Percentiles rank a stretch among this genome's conserved stretches.
Conservation (phyloP, 1,140 invertebrate species). For the Drosophila pectinifera region DNA sequence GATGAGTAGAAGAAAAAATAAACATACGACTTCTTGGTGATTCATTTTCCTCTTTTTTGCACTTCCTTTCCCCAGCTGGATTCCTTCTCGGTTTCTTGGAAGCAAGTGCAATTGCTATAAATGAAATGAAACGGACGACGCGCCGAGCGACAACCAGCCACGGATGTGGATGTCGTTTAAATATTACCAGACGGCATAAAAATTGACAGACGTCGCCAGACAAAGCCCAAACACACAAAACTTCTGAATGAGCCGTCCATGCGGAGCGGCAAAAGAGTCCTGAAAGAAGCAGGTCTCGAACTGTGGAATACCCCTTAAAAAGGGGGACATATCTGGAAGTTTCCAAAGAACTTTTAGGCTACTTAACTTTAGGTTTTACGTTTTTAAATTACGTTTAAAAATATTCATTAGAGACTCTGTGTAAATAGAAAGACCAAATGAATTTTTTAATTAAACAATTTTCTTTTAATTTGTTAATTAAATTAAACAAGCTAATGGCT, state of each 20-base stretch:
- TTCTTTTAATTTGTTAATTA: no score
- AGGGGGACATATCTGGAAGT: no score
- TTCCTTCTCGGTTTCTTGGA: slow-evolving; percentile 60
- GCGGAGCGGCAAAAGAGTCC: slow-evolving; percentile 18
- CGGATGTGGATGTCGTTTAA: slow-evolving; percentile 81
- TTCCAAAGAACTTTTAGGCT: no score
- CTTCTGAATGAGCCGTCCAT: slow-evolving; percentile 55
- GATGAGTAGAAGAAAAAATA: slow-evolving; percentile 25
- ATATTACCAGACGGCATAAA: slow-evolving; percentile 79
- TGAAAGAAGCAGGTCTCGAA: background rate
- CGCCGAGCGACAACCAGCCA: slow-evolving; percentile 43
- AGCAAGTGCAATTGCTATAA: slow-evolving; percentile 75
- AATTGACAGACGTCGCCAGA: slow-evolving; percentile 77
- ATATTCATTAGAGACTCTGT: no score
- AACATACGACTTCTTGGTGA: slow-evolving; percentile 44
- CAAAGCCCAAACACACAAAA: slow-evolving; percentile 59
- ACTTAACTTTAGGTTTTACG: no score
- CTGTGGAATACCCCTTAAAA: background rate
- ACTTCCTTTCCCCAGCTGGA: slow-evolving; percentile 21
- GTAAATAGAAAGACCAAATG: no score
- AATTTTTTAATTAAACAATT: no score
- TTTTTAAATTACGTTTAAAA: no score
- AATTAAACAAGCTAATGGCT: background rate
- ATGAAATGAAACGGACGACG: slow-evolving; percentile 43
- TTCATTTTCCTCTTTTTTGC: slow-evolving; percentile 41